These are phyloP conservation scores for Sternarchorhynchus goeldii DNA, from an alignment of 2,797 vertebrate genomes.

Conservation along the genomic window DNA sequence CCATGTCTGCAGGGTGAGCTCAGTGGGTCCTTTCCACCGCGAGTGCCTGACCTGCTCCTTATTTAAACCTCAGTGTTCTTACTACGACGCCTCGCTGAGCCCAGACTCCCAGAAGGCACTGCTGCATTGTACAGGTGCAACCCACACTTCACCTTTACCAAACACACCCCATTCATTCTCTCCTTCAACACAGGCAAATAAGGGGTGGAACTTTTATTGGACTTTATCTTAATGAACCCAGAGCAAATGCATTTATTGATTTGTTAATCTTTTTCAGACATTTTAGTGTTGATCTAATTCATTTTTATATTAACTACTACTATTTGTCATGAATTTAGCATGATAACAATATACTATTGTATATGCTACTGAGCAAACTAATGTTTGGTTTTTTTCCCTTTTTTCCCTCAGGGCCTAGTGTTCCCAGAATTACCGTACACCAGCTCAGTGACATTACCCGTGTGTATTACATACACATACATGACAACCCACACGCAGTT, in stretches of 20 bases:
- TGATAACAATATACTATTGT: too few relatives aligned
- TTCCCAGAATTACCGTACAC: conserved; percentile 46
- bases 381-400: too few relatives aligned
- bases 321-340: too few relatives aligned
- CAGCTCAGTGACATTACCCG: conserved; percentile 41
- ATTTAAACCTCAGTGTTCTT: conserved; percentile 65
- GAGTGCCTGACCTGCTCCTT: conserved; percentile 73
- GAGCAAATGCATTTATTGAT: too few relatives aligned
- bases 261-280: too few relatives aligned
- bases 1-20: conserved; percentile 47
- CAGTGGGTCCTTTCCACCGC: conserved; percentile 54
- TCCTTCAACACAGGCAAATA: too few relatives aligned
- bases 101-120: conserved; percentile 61
- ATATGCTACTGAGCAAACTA: too few relatives aligned
- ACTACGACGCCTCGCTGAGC: conserved; percentile 64
- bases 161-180: not conserved
- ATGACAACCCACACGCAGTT: not conserved
- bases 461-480: conserved; percentile 29
- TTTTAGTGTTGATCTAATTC: too few relatives aligned
- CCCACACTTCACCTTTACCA: not conserved
- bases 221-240: not conserved
- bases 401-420: conserved; percentile 37
- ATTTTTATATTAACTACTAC: too few relatives aligned
- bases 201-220: not conserved
- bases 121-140: conserved; percentile 72